Evolutionary conservation across 2,888 invertebrate species (phyloP), one percentile per base, ranked within the genome.

Genomic region (Gryllus longicercus): DNA sequence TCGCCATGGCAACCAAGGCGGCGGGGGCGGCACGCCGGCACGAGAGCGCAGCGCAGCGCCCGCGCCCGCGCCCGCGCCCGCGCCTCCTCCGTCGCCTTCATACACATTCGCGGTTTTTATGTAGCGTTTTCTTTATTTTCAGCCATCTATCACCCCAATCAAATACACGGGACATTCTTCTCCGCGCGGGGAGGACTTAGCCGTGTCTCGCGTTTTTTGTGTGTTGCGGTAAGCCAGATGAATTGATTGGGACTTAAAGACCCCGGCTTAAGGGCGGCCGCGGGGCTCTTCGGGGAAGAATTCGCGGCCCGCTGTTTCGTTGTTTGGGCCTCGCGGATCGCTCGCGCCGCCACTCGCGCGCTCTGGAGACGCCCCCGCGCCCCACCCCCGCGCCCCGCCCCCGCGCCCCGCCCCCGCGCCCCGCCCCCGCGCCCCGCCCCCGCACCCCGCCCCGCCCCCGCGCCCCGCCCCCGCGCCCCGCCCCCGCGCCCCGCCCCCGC

Each of bases 141-240:
- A 49, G 49, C 77, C 79, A 79, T 79, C 79, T 79, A 79, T 79
- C 79, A 79, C 76, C 63, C 51, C 51, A 77, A 76, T 77, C 77
- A 77, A 77, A 63, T 38, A 63, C 63, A n/a, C 63, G 63, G 63
- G 63, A 63, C 63, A 63, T 63, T 63, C 63, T 63, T 63, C 63
- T 63, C n/a, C 63, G 16, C 16, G 63, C 63, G 16, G 4, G 63
- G 38, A 38, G 63, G 63, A 63, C 63, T 63, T 63, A 63, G 63
- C 14, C 63, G 63, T 11, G 63, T 63, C 63, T 63, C 63, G 63
- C 14, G 63, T 14, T 63, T 63, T 63, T 63, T 63, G 63, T 63
- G 63, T 63, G 63, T 63, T 18, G 63, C 63, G 63, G 63, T 63
- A 63, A 63, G 63, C 63, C 63, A 63, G 63, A 63, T 63, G 63